Evolutionary conservation across 2,797 vertebrate species (phyloP).

Genomic region (Brotula barbata): DNA sequence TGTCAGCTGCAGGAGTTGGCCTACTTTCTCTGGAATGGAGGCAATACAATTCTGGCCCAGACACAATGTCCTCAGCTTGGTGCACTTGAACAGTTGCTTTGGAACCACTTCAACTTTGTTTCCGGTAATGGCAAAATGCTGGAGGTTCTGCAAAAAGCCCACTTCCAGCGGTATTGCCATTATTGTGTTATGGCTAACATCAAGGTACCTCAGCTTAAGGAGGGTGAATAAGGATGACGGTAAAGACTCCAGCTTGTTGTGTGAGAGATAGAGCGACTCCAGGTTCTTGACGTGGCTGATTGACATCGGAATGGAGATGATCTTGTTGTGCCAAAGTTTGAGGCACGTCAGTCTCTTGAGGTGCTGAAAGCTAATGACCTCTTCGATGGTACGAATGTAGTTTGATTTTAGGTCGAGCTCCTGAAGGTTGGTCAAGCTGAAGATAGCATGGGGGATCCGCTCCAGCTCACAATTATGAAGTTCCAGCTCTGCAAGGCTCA

Average conservation of each 20-base stretch:
- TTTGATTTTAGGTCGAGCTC: slow-evolving; percentile 97
- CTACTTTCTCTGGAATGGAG: slow-evolving; percentile 88
- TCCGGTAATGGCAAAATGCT: slow-evolving; percentile 90
- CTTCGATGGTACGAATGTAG: slow-evolving; percentile 96
- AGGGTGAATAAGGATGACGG: slow-evolving; percentile 90
- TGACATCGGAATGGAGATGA: slow-evolving; percentile 92
- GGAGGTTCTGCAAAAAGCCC: slow-evolving; percentile 93
- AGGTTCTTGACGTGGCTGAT: slow-evolving; percentile 95
- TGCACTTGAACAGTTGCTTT: slow-evolving; percentile 95
- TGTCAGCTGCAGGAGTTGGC: slow-evolving; percentile 88
- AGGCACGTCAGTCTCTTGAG: slow-evolving; percentile 95
- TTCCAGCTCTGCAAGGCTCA: slow-evolving; percentile 93
- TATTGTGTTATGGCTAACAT: slow-evolving; percentile 93
- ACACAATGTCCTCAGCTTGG: slow-evolving; percentile 91
- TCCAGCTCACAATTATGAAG: slow-evolving; percentile 97
- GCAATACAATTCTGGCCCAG: slow-evolving; percentile 93
- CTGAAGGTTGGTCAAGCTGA: slow-evolving; percentile 95
- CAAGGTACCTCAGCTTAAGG: slow-evolving; percentile 93
- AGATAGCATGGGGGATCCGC: slow-evolving; percentile 97
- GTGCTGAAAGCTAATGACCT: slow-evolving; percentile 98
- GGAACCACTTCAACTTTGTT: slow-evolving; percentile 94
- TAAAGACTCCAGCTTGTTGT: slow-evolving; percentile 96
- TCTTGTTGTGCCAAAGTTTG: slow-evolving; percentile 99
- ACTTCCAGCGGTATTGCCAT: slow-evolving; percentile 87
- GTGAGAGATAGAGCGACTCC: slow-evolving; percentile 93